Percentiles rank a stretch among this genome's conserved stretches.
Evolutionary conservation across 2,113 vertebrate genomes (phyloP).

Genomic region (Tor tambroides): DNA sequence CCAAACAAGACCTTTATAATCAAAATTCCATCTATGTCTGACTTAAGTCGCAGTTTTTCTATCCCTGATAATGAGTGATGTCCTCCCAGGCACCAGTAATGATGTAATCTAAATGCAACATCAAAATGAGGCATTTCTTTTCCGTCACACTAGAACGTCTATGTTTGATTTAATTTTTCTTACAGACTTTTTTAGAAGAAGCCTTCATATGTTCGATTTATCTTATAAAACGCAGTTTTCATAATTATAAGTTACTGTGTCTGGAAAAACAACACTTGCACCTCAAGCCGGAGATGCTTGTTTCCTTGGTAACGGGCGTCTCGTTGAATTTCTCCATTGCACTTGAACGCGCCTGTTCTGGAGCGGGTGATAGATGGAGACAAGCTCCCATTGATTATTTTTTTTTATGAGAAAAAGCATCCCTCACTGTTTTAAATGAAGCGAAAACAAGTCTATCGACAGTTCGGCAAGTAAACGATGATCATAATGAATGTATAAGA

Average conservation of each 20-base stretch:
- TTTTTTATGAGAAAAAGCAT: not conserved
- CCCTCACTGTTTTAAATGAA: constrained; percentile 23
- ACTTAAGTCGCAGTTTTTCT: constrained; percentile 20
- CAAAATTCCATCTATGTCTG: constrained; percentile 54
- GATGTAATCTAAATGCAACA: constrained; percentile 47
- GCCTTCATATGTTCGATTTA: not conserved
- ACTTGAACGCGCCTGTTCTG: constrained; percentile 41
- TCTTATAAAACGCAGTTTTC: constrained; percentile 34
- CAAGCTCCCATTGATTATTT: constrained; percentile 50
- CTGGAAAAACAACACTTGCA: constrained; percentile 48
- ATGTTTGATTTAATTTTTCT: not conserved
- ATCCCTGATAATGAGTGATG: constrained; percentile 30
- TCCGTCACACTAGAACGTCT: not conserved
- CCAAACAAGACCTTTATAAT: constrained; percentile 24
- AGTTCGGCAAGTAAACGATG: not conserved
- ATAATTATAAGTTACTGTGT: constrained; percentile 54
- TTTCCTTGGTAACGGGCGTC: constrained; percentile 69
- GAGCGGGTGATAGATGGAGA: constrained; percentile 43
- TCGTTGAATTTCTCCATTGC: constrained; percentile 57
- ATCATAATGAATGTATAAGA: not conserved
- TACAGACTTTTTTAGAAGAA: not conserved
- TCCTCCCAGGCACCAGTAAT: constrained; percentile 22
- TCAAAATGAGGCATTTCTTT: not conserved
- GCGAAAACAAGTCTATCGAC: constrained; percentile 31
- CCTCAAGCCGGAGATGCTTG: constrained; percentile 60